A percentile compares a stretch with the other conserved stretches of the same genome.
Evolutionary conservation across 2,797 vertebrate species (phyloP).

Genomic region (Neopelma chrysocephalum): DNA sequence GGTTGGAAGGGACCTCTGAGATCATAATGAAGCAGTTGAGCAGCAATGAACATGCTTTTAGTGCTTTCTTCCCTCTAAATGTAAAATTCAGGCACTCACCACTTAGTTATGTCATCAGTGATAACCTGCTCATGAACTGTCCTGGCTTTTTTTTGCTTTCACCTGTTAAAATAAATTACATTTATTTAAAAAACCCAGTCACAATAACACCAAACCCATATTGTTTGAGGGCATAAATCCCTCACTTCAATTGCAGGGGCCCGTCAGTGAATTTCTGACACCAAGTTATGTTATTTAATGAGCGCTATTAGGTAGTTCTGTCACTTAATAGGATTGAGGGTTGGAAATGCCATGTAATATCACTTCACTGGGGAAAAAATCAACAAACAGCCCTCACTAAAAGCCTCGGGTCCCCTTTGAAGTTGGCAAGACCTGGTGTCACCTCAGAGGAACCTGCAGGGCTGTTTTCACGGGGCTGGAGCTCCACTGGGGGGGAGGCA

Average conservation of each 20-base stretch:
- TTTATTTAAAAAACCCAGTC: not conserved
- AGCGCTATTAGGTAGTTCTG: conserved; percentile 65
- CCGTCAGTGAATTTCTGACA: conserved; percentile 61
- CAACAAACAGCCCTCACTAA: conserved; percentile 60
- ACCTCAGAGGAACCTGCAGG: conserved; percentile 29
- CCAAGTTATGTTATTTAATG: conserved; percentile 63
- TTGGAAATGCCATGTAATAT: conserved; percentile 68
- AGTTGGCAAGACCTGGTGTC: conserved; percentile 35
- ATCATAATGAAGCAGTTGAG: not conserved
- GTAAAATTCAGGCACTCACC: not conserved
- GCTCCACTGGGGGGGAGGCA: conserved; percentile 31
- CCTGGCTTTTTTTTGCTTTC: not conserved
- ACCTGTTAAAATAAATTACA: conserved; percentile 55
- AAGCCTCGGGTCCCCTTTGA: conserved; percentile 31
- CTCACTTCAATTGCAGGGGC: conserved; percentile 1
- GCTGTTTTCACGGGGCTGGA: conserved; percentile 39
- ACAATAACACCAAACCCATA: not conserved
- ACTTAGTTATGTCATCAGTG: not conserved
- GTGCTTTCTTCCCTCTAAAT: not conserved
- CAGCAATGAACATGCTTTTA: not conserved
- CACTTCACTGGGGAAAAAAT: conserved; percentile 65
- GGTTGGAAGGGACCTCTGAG: too few species aligned
- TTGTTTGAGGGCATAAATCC: conserved; percentile 46
- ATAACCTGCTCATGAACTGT: conserved; percentile 29
- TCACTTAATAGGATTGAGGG: conserved; percentile 65